These are phyloP conservation scores for Cerastis leucographa DNA, from an alignment of 2,888 invertebrate genomes.

Conservation along the genomic window DNA sequence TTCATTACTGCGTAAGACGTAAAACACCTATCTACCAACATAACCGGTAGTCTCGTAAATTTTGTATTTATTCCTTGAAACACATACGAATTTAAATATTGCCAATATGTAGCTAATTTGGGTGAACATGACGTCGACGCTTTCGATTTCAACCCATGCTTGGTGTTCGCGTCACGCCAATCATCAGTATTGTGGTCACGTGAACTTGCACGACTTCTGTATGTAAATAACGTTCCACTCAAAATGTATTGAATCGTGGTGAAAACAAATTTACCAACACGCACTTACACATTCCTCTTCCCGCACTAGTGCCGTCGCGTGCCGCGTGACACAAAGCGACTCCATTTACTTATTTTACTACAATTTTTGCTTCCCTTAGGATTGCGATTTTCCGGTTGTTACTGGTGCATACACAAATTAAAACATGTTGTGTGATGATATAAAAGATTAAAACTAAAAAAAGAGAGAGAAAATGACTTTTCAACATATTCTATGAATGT, in stretches of 20 bases:
- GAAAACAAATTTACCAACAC: slow-evolving; percentile 73
- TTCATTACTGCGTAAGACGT: neutral
- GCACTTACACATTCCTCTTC: slow-evolving; percentile 53
- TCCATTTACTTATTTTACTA: slow-evolving; percentile 47
- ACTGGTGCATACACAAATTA: neutral
- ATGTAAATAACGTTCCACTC: slow-evolving; percentile 71
- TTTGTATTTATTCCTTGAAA: slow-evolving; percentile 45
- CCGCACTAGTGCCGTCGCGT: slow-evolving; percentile 57
- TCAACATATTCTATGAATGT: neutral
- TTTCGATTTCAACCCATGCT: slow-evolving; percentile 75
- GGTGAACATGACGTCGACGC: slow-evolving; percentile 63
- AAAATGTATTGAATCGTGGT: slow-evolving; percentile 71
- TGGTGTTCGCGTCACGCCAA: slow-evolving; percentile 73
- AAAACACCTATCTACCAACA: slow-evolving; percentile 5
- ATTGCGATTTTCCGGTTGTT: neutral
- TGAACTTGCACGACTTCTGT: slow-evolving; percentile 69
- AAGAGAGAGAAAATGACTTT: neutral
- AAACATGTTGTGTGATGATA: neutral
- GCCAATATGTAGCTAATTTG: slow-evolving; percentile 49
- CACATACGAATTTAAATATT: slow-evolving; percentile 41
- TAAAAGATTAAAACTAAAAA: neutral
- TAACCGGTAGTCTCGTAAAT: slow-evolving; percentile 11
- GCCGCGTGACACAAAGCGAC: slow-evolving; percentile 61
- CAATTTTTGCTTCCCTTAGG: slow-evolving; percentile 1
- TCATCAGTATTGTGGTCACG: slow-evolving; percentile 74